Conservation (phyloP, 1,140 invertebrate genomes). For the Schlechtendalia chinensis region DNA sequence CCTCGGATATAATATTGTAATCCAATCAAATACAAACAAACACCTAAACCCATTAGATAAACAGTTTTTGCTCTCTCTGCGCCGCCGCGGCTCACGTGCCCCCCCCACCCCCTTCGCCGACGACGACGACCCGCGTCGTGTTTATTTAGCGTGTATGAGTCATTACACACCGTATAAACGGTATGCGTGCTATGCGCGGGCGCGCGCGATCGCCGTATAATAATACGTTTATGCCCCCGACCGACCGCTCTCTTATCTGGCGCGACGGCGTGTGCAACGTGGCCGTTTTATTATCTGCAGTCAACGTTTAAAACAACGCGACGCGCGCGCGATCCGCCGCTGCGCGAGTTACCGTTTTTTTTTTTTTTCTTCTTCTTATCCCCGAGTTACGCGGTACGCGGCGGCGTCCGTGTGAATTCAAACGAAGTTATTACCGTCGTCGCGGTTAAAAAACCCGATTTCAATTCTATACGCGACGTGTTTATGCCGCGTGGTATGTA, state of each 20-base stretch:
- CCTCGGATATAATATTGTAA: conserved; percentile 45
- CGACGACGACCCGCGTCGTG: background rate
- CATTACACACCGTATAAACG: conserved; percentile 20
- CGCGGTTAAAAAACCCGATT: background rate
- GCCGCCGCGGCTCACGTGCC: too few relatives aligned
- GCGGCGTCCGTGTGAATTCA: background rate
- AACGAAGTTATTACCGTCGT: background rate
- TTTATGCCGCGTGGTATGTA: too few relatives aligned
- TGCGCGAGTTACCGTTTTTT: too few relatives aligned
- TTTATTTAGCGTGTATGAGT: conserved; percentile 43
- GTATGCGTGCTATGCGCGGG: too few relatives aligned
- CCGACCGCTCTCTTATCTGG: conserved; percentile 10
- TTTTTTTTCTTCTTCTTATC: too few relatives aligned
- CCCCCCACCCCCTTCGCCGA: too few relatives aligned
- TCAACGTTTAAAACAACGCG: conserved; percentile 34
- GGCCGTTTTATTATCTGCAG: conserved; percentile 39
- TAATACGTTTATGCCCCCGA: conserved; percentile 25
- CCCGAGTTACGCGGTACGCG: too few relatives aligned
- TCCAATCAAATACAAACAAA: conserved; percentile 46
- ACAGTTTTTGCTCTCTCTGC: conserved; percentile 38
- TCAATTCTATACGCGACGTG: background rate
- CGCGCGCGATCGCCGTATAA: background rate
- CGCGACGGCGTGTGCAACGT: conserved; percentile 2
- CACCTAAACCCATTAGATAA: conserved; percentile 46
- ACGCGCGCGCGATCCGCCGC: background rate